These are phyloP conservation scores for Synodontis membranacea DNA, from an alignment of 2,113 vertebrate species.

Conservation along the genomic window DNA sequence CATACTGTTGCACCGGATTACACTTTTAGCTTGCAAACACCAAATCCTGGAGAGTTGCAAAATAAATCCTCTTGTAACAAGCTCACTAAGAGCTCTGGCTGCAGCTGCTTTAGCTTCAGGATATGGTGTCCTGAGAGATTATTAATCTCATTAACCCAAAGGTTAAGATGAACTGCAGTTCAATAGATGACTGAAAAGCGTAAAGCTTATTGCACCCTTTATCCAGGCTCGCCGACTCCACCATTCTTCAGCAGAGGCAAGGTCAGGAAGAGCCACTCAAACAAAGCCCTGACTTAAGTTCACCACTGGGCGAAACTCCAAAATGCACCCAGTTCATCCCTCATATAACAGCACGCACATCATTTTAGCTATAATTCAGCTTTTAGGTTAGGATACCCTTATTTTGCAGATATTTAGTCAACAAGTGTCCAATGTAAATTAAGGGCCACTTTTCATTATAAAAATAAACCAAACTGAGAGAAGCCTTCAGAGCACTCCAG, in stretches of 20 bases:
- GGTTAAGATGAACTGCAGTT: constrained; percentile 67
- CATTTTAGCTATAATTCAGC: neutral
- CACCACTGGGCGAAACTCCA: constrained; percentile 6
- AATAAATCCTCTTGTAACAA: neutral
- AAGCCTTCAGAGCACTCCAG: neutral
- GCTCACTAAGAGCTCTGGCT: constrained; percentile 25
- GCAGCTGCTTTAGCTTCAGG: constrained; percentile 44
- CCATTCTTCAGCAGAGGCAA: constrained; percentile 39
- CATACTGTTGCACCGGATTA: neutral
- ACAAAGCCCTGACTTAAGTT: constrained; percentile 40
- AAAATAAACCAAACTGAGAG: neutral
- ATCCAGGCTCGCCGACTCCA: constrained; percentile 35
- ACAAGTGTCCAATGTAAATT: neutral
- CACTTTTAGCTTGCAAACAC: neutral
- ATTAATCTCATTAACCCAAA: constrained; percentile 63
- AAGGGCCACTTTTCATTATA: neutral
- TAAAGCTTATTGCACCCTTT: constrained; percentile 48
- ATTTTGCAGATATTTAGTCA: neutral
- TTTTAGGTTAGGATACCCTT: neutral
- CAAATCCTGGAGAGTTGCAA: neutral
- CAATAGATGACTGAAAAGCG: constrained; percentile 62
- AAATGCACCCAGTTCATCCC: neutral
- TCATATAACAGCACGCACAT: neutral
- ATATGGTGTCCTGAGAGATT: constrained; percentile 53
- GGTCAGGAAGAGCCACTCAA: constrained; percentile 28